phyloP scores from a whole-genome alignment of 2,888 invertebrate species.

The Melinaea menophilus region DNA sequence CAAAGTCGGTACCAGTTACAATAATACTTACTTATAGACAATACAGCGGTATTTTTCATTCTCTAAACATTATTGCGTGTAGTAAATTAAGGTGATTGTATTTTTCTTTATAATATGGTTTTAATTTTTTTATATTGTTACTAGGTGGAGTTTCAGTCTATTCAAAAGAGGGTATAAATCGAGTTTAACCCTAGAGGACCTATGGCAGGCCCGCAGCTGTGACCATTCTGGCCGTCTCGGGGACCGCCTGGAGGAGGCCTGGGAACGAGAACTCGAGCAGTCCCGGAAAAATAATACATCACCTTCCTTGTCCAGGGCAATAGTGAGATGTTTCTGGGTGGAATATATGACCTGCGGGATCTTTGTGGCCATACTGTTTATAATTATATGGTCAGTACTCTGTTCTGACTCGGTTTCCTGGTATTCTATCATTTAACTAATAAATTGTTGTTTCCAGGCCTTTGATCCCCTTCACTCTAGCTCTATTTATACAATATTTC shows the following conservation, averaged over 20 bases:
- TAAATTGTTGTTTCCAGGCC: constrained; percentile 71
- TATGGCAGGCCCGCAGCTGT: constrained; percentile 79
- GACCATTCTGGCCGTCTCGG: constrained; percentile 83
- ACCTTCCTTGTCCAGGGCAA: constrained; percentile 79
- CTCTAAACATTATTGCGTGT: no score
- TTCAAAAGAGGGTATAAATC: constrained; percentile 81
- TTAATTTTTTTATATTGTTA: constrained; percentile 12
- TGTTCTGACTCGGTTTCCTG: not conserved
- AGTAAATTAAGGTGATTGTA: no score
- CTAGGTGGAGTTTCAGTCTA: constrained; percentile 82
- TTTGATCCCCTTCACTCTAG: constrained; percentile 78
- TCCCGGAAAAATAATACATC: constrained; percentile 68
- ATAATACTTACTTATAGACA: no score
- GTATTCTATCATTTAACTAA: not conserved
- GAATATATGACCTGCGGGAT: constrained; percentile 80
- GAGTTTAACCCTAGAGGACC: constrained; percentile 80
- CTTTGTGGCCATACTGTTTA: constrained; percentile 75
- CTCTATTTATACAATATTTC: constrained; percentile 81
- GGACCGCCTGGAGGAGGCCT: constrained; percentile 81
- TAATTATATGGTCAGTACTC: constrained; percentile 76
- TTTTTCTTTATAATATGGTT: not conserved
- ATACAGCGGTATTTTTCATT: no score
- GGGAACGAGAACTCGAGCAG: constrained; percentile 77
- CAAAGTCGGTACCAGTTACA: no score
- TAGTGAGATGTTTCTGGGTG: constrained; percentile 79